Conservation (phyloP, 2,113 vertebrate genomes). For the Spizaetus ornatus region DNA sequence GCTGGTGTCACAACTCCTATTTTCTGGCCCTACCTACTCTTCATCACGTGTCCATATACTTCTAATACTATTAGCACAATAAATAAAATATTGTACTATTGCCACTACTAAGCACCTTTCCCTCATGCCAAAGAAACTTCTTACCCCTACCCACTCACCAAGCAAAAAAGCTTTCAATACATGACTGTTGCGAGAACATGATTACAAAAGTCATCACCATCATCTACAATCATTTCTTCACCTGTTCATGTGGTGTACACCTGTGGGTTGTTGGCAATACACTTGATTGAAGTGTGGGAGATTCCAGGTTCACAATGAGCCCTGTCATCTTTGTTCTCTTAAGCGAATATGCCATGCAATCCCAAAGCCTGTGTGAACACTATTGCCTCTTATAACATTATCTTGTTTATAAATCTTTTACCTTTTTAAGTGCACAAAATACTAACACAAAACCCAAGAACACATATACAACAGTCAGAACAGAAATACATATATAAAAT, state of each 20-base stretch:
- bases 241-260: not conserved
- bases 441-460: slow-evolving; percentile 39
- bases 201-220: slow-evolving; percentile 1
- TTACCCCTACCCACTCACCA: not conserved
- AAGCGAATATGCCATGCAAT: not conserved
- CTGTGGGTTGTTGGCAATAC: slow-evolving; percentile 12
- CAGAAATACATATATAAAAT: not conserved
- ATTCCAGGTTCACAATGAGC: not conserved
- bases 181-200: not conserved
- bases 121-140: not conserved
- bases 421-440: slow-evolving; percentile 53
- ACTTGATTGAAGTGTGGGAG: not conserved
- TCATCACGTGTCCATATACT: not conserved
- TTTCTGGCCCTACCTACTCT: not conserved
- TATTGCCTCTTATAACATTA: slow-evolving; percentile 21
- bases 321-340: not conserved
- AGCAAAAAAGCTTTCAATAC: not conserved
- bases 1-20: not conserved
- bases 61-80: not conserved
- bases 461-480: slow-evolving; percentile 14
- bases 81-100: not conserved
- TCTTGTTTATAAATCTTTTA: slow-evolving; percentile 45
- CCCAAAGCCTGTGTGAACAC: slow-evolving; percentile 4
- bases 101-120: not conserved
- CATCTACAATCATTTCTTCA: slow-evolving; percentile 1